Conservation (phyloP, 2,113 vertebrate genomes). For the Camelus dromedarius region DNA sequence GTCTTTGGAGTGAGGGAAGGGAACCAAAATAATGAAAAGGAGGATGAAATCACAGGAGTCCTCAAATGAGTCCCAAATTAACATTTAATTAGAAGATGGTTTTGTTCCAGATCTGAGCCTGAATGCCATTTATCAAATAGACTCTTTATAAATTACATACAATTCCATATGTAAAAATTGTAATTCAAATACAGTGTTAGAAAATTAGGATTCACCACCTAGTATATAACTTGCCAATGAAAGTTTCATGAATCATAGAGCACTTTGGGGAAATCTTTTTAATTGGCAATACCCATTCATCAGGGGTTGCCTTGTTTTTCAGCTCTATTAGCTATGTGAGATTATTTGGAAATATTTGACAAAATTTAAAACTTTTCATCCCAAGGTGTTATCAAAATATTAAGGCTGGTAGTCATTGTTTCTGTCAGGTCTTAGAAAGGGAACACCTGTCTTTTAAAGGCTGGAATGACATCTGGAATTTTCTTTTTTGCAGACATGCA, state of each 20-base stretch:
- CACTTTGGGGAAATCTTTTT: neutral
- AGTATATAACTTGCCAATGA: neutral
- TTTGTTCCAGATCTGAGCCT: constrained; percentile 25
- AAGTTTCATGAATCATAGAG: neutral
- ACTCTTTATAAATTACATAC: neutral
- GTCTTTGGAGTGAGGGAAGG: neutral
- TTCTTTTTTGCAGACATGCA: constrained; percentile 48
- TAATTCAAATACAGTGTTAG: neutral
- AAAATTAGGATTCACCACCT: neutral
- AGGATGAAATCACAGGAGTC: neutral
- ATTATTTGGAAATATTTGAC: constrained; percentile 51
- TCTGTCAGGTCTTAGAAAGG: neutral
- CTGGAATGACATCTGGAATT: constrained; percentile 76
- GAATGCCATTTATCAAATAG: neutral
- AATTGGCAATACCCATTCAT: constrained; percentile 45
- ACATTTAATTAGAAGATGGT: constrained; percentile 18
- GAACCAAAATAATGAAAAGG: neutral
- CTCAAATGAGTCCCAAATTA: neutral
- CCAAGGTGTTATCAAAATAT: constrained; percentile 73
- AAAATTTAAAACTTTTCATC: constrained; percentile 69
- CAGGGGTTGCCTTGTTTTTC: constrained; percentile 10
- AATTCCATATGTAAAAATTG: constrained; percentile 31
- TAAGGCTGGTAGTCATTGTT: constrained; percentile 48
- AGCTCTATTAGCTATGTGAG: neutral
- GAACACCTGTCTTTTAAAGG: constrained; percentile 58